Evolutionary conservation across 2,888 invertebrate genomes (phyloP), one percentile per base, ranked within the genome.

Genomic region (Colletes collaris): DNA sequence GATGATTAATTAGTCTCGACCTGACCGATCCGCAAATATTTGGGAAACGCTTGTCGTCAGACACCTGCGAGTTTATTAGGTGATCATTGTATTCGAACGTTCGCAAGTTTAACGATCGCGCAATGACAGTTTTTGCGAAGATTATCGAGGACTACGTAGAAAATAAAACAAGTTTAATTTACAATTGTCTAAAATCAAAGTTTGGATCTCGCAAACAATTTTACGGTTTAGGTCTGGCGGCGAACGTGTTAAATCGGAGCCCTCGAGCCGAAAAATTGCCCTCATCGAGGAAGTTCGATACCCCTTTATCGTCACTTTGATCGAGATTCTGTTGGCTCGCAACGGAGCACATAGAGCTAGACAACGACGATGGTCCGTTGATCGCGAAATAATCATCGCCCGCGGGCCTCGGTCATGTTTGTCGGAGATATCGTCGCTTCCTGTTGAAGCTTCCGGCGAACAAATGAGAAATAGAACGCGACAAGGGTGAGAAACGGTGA

Each of bases 381-480:
- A 84, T 86, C 78, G 81, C 68, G 79, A 84, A 87, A 87, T 86
- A 87, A 87, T 87, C 86, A 85, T 82, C 79, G 81, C 75, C 75
- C 63, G 62, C 59, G 72, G 84, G 65, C 50, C 50, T 27, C 78
- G 60, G 64, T 75, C 76, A 76, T 71, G 73, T 82, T 73, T 70
- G 69, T 40, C 67, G 60, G 46, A 73, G 84, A 81, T 83, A 87
- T 73, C 81, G 63, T 73, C 73, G 65, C 73, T 65, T 76, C 59
- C 62, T 52, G 49, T 3, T 59, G 71, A 52, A 81, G 74, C 75
- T 78, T 8, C 76, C 55, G 67, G 13, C 82, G 87, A 75, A 82
- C 78, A 85, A 87, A 87, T 80, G 88, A 82, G 85, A 56, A 58
- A 70, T 52, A 65, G 74, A 58, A 73, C 55, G 46, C 52, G n/a